Evolutionary conservation across 2,797 vertebrate genomes (phyloP).

Genomic region (Coluber constrictor): DNA sequence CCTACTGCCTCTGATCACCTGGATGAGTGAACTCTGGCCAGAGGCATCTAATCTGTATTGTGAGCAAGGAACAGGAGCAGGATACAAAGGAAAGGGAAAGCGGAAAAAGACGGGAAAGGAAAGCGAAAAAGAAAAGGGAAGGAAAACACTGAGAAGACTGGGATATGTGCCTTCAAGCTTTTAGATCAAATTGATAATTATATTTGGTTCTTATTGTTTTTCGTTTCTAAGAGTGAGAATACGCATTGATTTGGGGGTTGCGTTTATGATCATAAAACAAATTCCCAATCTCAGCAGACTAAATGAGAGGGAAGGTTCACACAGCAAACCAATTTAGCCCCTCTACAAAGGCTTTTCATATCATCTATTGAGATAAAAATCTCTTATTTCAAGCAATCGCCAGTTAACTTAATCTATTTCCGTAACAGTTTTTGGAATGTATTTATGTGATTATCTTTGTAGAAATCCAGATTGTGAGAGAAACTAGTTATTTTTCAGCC

Average conservation of each 20-base stretch:
- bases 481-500: not conserved
- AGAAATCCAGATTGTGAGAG: not conserved
- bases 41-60: slow-evolving; percentile 29
- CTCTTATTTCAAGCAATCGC: not conserved
- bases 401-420: not conserved
- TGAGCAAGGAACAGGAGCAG: slow-evolving; percentile 18
- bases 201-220: not conserved
- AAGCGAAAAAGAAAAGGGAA: not conserved
- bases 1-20: slow-evolving; percentile 16
- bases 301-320: slow-evolving; percentile 8
- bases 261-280: slow-evolving; percentile 19
- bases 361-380: not conserved
- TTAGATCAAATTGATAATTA: not conserved
- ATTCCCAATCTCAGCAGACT: not conserved
- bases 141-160: not conserved
- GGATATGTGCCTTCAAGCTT: not conserved
- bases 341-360: not conserved
- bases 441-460: not conserved
- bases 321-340: slow-evolving; percentile 6
- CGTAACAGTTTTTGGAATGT: not conserved
- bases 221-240: not conserved
- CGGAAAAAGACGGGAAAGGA: not conserved
- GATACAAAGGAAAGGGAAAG: not conserved
- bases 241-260: not conserved
- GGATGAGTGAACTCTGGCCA: slow-evolving; percentile 29